A percentile compares a stretch with the other conserved stretches of the same genome.
Conservation (phyloP, 2,797 vertebrate genomes). For the Tinamus major region DNA sequence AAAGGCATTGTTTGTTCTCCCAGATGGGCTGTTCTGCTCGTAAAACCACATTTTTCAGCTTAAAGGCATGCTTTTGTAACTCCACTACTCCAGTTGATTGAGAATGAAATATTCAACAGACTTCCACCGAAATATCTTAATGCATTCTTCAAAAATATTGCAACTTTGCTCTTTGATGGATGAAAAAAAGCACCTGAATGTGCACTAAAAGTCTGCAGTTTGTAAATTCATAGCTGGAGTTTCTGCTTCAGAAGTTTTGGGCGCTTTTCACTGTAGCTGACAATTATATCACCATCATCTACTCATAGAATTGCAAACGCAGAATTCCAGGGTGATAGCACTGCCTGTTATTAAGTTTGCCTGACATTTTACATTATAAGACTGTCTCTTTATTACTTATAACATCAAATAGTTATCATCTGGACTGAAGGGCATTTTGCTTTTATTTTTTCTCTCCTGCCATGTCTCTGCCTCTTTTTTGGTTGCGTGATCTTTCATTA, state of each 20-base stretch:
- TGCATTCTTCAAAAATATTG: slow-evolving; percentile 60
- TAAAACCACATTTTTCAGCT: slow-evolving; percentile 55
- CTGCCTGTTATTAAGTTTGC: background rate
- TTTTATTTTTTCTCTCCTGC: background rate
- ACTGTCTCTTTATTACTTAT: background rate
- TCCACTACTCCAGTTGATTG: slow-evolving; percentile 54
- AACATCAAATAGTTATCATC: background rate
- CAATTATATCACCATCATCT: background rate
- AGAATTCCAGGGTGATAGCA: background rate
- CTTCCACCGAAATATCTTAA: slow-evolving; percentile 42
- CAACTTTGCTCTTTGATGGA: background rate
- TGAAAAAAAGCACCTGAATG: slow-evolving; percentile 20
- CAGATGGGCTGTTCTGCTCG: slow-evolving; percentile 29
- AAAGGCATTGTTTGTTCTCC: slow-evolving; percentile 21
- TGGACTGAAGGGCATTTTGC: background rate
- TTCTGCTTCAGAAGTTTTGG: background rate
- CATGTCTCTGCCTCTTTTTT: background rate
- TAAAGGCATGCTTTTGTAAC: slow-evolving; percentile 52
- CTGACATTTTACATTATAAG: background rate
- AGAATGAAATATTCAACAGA: slow-evolving; percentile 76
- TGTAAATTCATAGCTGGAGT: slow-evolving; percentile 32
- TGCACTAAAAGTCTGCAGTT: slow-evolving; percentile 9
- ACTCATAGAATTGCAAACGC: background rate
- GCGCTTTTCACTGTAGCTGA: background rate
- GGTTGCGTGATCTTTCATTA: background rate